These are phyloP conservation scores for Rotaria sp. DNA, from an alignment of 2,888 invertebrate species.

Conservation along the genomic window DNA sequence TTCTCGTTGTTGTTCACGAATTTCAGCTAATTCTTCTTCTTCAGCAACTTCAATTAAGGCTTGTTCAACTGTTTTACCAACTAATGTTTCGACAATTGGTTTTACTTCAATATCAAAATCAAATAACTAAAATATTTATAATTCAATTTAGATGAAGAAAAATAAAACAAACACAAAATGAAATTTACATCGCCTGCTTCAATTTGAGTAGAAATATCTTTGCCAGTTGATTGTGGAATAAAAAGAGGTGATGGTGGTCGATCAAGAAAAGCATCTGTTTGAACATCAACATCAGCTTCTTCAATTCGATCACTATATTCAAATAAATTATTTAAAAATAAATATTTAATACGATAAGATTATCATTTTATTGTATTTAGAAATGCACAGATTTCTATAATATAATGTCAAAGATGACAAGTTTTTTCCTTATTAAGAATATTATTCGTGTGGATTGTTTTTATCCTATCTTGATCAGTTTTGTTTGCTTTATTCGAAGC, in stretches of 20 bases:
- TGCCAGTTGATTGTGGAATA: slow-evolving; percentile 70
- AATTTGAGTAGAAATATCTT: slow-evolving; percentile 76
- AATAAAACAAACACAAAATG: background rate
- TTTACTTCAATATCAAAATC: slow-evolving; percentile 84
- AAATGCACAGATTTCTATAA: too few relatives aligned
- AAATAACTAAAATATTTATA: slow-evolving; percentile 62
- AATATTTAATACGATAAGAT: slow-evolving; percentile 31
- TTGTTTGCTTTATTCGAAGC: too few relatives aligned
- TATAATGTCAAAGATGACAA: too few relatives aligned
- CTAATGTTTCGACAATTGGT: slow-evolving; percentile 77
- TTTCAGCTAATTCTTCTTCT: slow-evolving; percentile 77
- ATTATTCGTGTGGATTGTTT: too few relatives aligned
- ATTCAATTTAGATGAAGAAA: background rate
- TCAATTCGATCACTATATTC: slow-evolving; percentile 52
- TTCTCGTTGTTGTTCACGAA: slow-evolving; percentile 71
- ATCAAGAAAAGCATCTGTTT: slow-evolving; percentile 78
- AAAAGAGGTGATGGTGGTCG: slow-evolving; percentile 72
- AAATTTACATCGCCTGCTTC: slow-evolving; percentile 71
- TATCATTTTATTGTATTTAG: too few relatives aligned
- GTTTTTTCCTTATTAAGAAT: too few relatives aligned
- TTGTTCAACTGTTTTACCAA: slow-evolving; percentile 81
- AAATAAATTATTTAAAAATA: background rate
- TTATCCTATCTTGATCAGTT: too few relatives aligned
- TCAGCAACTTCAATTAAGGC: slow-evolving; percentile 79
- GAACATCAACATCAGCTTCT: slow-evolving; percentile 71